Evolutionary conservation across 1,140 invertebrate species (phyloP), one percentile per base, ranked within the genome.

Genomic region (Drosophila tropicalis): DNA sequence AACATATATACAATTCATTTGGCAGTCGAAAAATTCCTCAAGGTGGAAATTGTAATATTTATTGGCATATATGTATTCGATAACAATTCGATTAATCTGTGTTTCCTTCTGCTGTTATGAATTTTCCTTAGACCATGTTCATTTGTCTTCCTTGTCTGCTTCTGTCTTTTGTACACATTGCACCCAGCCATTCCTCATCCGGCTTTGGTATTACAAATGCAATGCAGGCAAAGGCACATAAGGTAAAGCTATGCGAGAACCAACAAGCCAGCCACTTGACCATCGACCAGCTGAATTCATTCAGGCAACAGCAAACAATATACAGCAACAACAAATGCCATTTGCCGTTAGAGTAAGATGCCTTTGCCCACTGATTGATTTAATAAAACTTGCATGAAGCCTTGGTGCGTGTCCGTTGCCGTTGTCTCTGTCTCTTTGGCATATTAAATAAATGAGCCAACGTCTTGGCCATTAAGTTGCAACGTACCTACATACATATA

Each of bases 261-360:
- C 40, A 44, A 41, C 29, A 64, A 32, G 5, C 62, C 69, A 75
- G 5, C 62, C 69, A 75, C 70, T 72, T 72, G 62, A 73, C 72
- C 63, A 67, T 34, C 54, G 19, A 36, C 29, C 44, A 51, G 12
- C 44, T 22, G 44, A 51, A 19, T 51, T 51, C 17, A 22, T 51
- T 51, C 17, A 6, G 17, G 61, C 67, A 47, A 54, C 60, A 29
- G 44, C 69, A 62, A 67, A 56, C 40, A 40, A 15, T 5, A 32
- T 10, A 29, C 10, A 25, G 17, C 62, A 63, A 19, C 51, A 22
- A 32, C 66, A 67, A 66, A 51, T 89, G 84, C 81, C 84, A 81
- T 77, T 75, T 68, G 85, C 84, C 84, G 84, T 89, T 89, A 89
- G 81, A 79, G 84, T 89, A 89, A 89, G 77, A 79, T 79, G 80